Conservation (phyloP, 2,888 invertebrate genomes). For the Phyllotreta cruciferae region DNA sequence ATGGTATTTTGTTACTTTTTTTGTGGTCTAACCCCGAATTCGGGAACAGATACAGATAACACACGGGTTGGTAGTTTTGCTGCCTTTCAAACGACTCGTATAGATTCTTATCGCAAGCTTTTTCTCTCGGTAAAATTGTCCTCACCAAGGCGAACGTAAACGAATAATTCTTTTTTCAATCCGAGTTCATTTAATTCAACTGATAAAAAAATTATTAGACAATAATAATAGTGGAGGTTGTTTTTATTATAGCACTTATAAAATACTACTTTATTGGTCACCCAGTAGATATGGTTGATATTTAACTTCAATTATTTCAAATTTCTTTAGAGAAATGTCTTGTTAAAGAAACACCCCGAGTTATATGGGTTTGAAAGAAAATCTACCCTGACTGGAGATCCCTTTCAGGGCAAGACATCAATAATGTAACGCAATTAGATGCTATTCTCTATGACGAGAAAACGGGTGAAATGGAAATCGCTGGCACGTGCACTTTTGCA, state of each 20-base stretch:
- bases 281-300: too few relatives aligned
- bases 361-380: not conserved
- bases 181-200: too few relatives aligned
- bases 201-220: too few relatives aligned
- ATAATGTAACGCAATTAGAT: constrained; percentile 57
- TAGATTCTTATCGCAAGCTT: too few relatives aligned
- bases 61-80: constrained; percentile 36
- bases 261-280: too few relatives aligned
- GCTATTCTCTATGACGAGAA: constrained; percentile 43
- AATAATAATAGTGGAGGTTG: too few relatives aligned
- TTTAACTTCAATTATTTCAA: too few relatives aligned
- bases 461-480: constrained; percentile 46
- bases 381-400: constrained; percentile 20
- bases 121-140: too few relatives aligned
- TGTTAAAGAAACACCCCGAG: not conserved
- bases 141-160: too few relatives aligned
- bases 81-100: constrained; percentile 26
- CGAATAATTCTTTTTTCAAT: too few relatives aligned
- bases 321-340: too few relatives aligned
- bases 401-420: constrained; percentile 49
- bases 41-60: constrained; percentile 45
- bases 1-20: constrained; percentile 48
- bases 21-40: constrained; percentile 42
- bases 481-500: constrained; percentile 45
- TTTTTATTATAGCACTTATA: too few relatives aligned